A percentile compares a stretch with the other conserved stretches of the same genome.
Evolutionary conservation across 1,140 invertebrate species (phyloP).

Genomic region (Helicoverpa zea): DNA sequence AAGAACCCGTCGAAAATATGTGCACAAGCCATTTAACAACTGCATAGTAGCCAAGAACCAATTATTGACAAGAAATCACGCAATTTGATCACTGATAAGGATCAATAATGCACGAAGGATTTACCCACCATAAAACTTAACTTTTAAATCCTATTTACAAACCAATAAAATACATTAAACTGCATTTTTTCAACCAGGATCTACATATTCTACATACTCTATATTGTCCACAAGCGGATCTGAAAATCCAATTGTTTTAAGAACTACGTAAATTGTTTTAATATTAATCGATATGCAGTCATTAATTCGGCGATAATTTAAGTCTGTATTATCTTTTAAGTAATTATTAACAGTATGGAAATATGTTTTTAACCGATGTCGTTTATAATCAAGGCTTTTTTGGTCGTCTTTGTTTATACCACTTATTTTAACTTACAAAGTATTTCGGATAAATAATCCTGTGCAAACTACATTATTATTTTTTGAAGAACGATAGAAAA

Average conservation of each 20-base stretch:
- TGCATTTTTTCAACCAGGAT: constrained; percentile 3
- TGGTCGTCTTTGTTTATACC: no score
- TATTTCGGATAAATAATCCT: no score
- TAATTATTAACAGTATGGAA: background rate
- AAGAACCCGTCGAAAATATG: no score
- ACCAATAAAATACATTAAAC: constrained; percentile 13
- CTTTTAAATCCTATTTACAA: constrained; percentile 16
- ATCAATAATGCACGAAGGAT: background rate
- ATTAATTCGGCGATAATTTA: background rate
- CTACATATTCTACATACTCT: background rate
- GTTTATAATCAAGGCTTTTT: background rate
- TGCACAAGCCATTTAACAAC: no score
- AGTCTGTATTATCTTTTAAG: background rate
- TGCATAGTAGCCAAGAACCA: no score
- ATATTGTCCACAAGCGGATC: constrained; percentile 19
- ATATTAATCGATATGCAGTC: background rate
- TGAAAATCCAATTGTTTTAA: constrained; percentile 21
- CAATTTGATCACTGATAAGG: background rate
- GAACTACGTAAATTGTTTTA: background rate
- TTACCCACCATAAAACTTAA: constrained; percentile 15
- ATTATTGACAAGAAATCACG: background rate
- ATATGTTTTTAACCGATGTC: no score
- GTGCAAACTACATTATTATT: no score
- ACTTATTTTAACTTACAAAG: no score
- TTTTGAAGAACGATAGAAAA: no score